Percentiles rank a stretch among this genome's conserved stretches.
Evolutionary conservation across 1,140 invertebrate species (phyloP).

Genomic region (Ostrea denselamellosa): DNA sequence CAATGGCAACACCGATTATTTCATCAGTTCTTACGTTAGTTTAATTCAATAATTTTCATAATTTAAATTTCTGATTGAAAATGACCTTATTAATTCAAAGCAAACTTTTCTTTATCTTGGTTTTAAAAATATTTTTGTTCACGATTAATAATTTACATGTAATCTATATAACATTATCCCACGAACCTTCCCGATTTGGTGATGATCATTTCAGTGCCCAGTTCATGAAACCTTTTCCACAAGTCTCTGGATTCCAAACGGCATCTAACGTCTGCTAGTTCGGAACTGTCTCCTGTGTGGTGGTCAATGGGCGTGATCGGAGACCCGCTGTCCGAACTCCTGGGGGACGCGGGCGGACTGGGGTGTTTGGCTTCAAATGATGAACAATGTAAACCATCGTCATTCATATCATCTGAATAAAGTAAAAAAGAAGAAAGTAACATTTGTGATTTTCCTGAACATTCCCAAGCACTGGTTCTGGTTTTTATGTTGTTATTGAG

Average conservation of each 20-base stretch:
- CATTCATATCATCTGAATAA: background rate
- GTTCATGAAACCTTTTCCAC: conserved; percentile 98
- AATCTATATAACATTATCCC: background rate
- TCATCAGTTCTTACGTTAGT: no score
- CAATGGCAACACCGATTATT: no score
- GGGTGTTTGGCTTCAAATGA: conserved; percentile 27
- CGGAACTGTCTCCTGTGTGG: conserved; percentile 35
- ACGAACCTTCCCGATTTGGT: conserved; percentile 98
- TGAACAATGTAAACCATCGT: background rate
- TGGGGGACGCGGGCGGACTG: conserved; percentile 7
- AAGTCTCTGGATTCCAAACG: conserved; percentile 83
- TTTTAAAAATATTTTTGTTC: no score
- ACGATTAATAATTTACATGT: no score
- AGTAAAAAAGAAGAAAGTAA: background rate
- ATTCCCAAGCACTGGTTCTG: background rate
- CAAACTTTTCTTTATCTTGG: no score
- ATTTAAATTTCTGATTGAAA: no score
- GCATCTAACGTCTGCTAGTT: conserved; percentile 60
- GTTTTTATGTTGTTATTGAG: background rate
- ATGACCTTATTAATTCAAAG: no score
- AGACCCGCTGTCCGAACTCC: background rate
- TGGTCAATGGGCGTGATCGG: background rate
- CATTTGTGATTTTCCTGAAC: background rate
- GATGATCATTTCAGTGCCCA: conserved; percentile 99
- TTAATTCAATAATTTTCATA: no score